Evolutionary conservation across 2,888 invertebrate genomes (phyloP).

Genomic region (Herminia tarsipennalis): DNA sequence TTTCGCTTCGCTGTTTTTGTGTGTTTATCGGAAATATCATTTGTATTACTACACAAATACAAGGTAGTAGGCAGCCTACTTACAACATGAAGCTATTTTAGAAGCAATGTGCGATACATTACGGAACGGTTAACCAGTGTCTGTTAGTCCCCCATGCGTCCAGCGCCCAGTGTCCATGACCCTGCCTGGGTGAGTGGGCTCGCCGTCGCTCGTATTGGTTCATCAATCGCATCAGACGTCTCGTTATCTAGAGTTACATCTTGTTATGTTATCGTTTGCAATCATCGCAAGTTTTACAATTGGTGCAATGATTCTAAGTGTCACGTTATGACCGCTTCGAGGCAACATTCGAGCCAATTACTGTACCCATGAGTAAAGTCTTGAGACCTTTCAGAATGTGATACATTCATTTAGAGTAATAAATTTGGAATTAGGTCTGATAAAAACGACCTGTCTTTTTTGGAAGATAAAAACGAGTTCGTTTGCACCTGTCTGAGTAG

Average conservation of each 20-base stretch:
- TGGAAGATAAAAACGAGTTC: constrained; percentile 1
- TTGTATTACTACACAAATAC: not conserved
- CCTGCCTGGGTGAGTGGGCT: not conserved
- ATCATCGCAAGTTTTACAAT: constrained; percentile 1
- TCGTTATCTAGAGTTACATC: not conserved
- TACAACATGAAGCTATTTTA: too few species aligned
- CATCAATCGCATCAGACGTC: constrained; percentile 5
- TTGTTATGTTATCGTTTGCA: not conserved
- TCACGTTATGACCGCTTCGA: not conserved
- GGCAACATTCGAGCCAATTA: not conserved
- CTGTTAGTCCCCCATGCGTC: constrained; percentile 9
- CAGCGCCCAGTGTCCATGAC: constrained; percentile 2
- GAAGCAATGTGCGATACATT: too few species aligned
- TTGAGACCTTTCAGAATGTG: too few species aligned
- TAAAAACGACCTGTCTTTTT: not conserved
- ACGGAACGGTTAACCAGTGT: too few species aligned
- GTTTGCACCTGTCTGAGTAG: not conserved
- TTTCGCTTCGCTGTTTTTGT: constrained; percentile 1
- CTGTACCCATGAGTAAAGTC: not conserved
- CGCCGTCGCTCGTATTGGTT: not conserved
- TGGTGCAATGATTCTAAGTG: constrained; percentile 2
- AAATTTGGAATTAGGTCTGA: too few species aligned
- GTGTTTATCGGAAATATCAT: not conserved
- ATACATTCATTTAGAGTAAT: too few species aligned
- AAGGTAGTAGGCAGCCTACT: too few species aligned